Conservation (phyloP, 2,113 vertebrate genomes). For the Pan troglodytes region DNA sequence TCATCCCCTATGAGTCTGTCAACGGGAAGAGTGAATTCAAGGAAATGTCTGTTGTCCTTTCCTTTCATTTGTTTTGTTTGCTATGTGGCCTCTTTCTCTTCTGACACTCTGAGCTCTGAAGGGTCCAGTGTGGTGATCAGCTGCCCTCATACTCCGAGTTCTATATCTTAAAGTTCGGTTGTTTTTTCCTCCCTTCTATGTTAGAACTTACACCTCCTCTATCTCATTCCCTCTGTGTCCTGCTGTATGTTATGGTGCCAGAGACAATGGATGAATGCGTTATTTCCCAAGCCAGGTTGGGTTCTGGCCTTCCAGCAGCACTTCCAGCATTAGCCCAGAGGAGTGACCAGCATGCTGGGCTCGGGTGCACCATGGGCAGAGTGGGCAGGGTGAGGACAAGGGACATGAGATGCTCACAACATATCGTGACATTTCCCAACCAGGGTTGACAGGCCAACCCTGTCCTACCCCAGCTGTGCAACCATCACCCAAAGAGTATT, state of each 20-base stretch:
- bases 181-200: background rate
- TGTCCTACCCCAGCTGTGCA: background rate
- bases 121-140: rapidly evolving
- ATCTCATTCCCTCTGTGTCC: background rate
- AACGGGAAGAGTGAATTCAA: background rate
- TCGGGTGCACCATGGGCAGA: background rate
- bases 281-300: background rate
- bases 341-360: too few relatives aligned
- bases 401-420: background rate
- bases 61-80: background rate
- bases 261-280: background rate
- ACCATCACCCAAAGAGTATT: rapidly evolving
- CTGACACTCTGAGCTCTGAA: background rate
- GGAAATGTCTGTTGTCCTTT: background rate
- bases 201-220: background rate
- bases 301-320: background rate
- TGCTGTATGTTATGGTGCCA: background rate
- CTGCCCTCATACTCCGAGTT: too few relatives aligned
- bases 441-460: background rate
- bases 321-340: background rate
- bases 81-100: background rate
- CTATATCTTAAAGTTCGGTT: rapidly evolving
- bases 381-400: background rate
- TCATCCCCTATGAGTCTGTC: background rate
- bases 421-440: background rate